Conservation (phyloP, 2,113 vertebrate species). For the Trochalopteron elliotii region DNA sequence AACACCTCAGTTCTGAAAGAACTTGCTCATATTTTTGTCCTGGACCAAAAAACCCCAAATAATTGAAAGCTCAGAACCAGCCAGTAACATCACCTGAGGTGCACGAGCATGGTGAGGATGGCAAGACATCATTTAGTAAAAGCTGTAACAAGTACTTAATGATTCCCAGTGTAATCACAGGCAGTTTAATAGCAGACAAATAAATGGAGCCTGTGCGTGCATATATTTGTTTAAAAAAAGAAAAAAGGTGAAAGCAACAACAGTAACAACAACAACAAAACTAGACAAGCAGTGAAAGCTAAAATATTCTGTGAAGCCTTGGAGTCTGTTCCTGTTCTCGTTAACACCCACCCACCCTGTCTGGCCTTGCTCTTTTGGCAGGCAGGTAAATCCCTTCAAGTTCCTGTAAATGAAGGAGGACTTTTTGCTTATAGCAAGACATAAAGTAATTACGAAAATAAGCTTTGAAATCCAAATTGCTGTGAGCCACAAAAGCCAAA, state of each 20-base stretch:
- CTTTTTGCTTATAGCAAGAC: neutral
- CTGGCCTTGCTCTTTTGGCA: conserved; percentile 2
- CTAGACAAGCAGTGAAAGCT: conserved; percentile 14
- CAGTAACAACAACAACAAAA: neutral
- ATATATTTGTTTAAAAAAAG: neutral
- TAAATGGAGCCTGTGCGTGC: neutral
- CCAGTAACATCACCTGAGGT: neutral
- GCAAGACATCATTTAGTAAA: neutral
- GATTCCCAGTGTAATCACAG: neutral
- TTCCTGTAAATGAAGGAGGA: neutral
- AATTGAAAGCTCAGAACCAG: neutral
- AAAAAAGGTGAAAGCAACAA: neutral
- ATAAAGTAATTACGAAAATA: neutral
- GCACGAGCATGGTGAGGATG: neutral
- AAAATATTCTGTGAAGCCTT: conserved; percentile 20
- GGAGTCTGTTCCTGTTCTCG: neutral
- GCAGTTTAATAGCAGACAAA: neutral
- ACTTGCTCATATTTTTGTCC: neutral
- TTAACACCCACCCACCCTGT: neutral
- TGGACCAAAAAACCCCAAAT: neutral
- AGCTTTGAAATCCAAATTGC: neutral
- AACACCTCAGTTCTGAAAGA: neutral
- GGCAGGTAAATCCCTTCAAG: conserved; percentile 35
- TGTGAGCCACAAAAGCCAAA: neutral
- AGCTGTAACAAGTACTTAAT: neutral